Percentiles rank a stretch among this genome's conserved stretches.
Evolutionary conservation across 2,888 invertebrate species (phyloP).

Genomic region (Tetragonisca angustula): DNA sequence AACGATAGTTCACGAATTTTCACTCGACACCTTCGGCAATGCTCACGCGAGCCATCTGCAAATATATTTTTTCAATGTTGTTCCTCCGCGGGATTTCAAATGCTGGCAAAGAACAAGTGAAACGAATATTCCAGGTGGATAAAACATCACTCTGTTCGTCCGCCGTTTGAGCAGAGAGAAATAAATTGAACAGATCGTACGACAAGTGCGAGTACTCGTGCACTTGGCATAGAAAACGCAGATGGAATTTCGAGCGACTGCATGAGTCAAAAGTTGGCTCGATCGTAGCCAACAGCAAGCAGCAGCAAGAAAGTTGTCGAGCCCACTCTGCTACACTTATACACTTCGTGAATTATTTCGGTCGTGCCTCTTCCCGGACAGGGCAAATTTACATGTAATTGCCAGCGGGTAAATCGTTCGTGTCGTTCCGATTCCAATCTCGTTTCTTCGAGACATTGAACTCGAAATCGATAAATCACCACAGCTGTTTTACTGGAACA

Average conservation of each 20-base stretch:
- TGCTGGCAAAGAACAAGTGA: too few relatives aligned
- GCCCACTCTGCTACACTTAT: constrained; percentile 6
- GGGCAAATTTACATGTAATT: constrained; percentile 31
- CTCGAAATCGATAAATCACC: constrained; percentile 6
- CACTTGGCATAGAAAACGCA: constrained; percentile 62
- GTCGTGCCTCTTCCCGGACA: not conserved
- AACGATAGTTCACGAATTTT: too few relatives aligned
- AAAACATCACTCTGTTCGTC: too few relatives aligned
- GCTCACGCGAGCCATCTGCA: too few relatives aligned
- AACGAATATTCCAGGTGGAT: too few relatives aligned
- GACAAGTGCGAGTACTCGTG: constrained; percentile 28
- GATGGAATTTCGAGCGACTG: constrained; percentile 49
- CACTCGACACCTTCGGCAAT: too few relatives aligned
- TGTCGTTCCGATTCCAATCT: constrained; percentile 6
- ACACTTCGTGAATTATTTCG: constrained; percentile 37
- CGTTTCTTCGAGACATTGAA: constrained; percentile 27
- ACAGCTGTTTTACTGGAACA: not conserved
- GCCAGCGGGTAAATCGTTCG: constrained; percentile 19
- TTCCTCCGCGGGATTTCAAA: too few relatives aligned
- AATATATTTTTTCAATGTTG: too few relatives aligned
- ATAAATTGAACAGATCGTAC: constrained; percentile 2
- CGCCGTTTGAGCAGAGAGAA: not conserved
- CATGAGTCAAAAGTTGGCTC: constrained; percentile 33
- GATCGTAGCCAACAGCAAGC: not conserved
- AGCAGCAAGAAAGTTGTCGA: constrained; percentile 32